Evolutionary conservation across 2,113 vertebrate species (phyloP).

Genomic region (Rhombomys opimus): DNA sequence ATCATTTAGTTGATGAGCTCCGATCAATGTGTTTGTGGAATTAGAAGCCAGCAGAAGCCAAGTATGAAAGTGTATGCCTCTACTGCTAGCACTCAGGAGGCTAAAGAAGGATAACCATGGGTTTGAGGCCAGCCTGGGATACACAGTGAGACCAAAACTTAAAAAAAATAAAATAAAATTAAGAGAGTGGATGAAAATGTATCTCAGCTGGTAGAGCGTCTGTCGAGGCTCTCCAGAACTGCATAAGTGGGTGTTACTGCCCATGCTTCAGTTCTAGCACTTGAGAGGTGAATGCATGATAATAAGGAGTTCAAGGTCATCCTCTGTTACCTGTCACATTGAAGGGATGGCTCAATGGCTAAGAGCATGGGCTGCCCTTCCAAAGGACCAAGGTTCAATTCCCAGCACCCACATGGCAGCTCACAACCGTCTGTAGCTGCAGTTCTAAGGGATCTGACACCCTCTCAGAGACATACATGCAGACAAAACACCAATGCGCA

Average conservation of each 20-base stretch:
- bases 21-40: background rate
- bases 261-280: background rate
- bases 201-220: background rate
- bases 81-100: background rate
- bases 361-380: too few relatives aligned
- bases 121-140: background rate
- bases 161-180: too few relatives aligned
- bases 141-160: background rate
- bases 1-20: background rate
- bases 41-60: background rate
- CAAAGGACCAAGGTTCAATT: too few relatives aligned
- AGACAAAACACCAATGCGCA: too few relatives aligned
- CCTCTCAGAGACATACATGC: too few relatives aligned
- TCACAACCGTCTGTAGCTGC: too few relatives aligned
- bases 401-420: too few relatives aligned
- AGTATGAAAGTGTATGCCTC: background rate
- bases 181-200: too few relatives aligned
- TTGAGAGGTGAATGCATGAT: background rate
- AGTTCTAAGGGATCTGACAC: too few relatives aligned
- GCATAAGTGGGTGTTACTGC: too few relatives aligned
- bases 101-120: background rate
- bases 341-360: too few relatives aligned
- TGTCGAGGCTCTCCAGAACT: too few relatives aligned
- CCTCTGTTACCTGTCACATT: background rate
- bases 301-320: background rate